Evolutionary conservation across 2,888 invertebrate genomes (phyloP).

Genomic region (Ectropis crepuscularia): DNA sequence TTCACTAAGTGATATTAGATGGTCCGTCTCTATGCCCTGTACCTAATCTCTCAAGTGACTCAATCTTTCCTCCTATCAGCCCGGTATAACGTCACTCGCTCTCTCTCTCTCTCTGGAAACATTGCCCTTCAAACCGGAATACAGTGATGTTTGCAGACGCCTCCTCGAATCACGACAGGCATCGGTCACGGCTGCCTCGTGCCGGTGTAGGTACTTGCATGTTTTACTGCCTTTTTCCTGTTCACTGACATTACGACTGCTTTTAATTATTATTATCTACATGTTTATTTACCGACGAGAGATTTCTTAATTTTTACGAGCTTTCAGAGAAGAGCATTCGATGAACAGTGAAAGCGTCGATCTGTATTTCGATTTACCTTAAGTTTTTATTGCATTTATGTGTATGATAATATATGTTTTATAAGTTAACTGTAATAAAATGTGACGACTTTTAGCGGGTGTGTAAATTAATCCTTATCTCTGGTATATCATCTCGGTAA

Average conservation of each 20-base stretch:
- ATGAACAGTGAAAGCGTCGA: neutral
- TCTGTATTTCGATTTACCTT: neutral
- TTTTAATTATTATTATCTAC: constrained; percentile 9
- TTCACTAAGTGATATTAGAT: too few species aligned
- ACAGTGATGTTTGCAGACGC: too few species aligned
- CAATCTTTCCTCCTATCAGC: too few species aligned
- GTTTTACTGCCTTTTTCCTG: constrained; percentile 26
- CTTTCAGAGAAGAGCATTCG: constrained; percentile 1
- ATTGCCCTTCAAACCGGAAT: neutral
- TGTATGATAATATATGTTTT: too few species aligned
- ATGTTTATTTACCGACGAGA: constrained; percentile 7
- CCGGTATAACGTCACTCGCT: too few species aligned
- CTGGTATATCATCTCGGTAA: too few species aligned
- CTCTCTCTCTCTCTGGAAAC: neutral
- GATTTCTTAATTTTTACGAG: constrained; percentile 8
- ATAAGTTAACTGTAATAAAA: too few species aligned
- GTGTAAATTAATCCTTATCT: too few species aligned
- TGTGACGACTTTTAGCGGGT: neutral
- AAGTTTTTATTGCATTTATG: neutral
- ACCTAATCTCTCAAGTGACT: too few species aligned
- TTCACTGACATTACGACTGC: constrained; percentile 8
- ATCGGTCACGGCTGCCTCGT: constrained; percentile 25
- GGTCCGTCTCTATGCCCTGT: too few species aligned
- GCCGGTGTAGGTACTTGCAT: constrained; percentile 17
- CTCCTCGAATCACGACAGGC: too few species aligned